Conservation (phyloP, 2,888 invertebrate species). For the Phengaris alcon region DNA sequence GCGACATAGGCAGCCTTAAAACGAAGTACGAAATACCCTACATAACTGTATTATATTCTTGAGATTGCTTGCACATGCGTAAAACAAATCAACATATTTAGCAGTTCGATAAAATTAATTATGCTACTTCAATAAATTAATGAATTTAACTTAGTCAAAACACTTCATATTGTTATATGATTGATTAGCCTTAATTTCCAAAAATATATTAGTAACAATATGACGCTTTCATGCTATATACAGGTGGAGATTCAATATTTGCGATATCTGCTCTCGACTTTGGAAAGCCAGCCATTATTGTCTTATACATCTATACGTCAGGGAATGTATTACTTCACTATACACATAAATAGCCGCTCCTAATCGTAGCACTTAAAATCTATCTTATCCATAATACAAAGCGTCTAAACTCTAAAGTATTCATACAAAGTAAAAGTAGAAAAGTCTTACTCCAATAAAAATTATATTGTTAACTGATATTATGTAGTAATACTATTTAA, state of each 20-base stretch:
- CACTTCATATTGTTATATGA: background rate
- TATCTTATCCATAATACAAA: constrained; percentile 2
- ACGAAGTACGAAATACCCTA: constrained; percentile 32
- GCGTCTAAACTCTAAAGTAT: background rate
- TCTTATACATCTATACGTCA: constrained; percentile 14
- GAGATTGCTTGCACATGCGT: constrained; percentile 37
- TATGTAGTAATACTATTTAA: constrained; percentile 16
- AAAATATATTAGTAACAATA: constrained; percentile 28
- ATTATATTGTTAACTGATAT: constrained; percentile 21
- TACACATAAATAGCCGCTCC: background rate
- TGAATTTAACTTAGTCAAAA: constrained; percentile 26
- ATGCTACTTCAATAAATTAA: constrained; percentile 24
- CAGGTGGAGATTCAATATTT: constrained; percentile 32
- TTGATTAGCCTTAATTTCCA: constrained; percentile 16
- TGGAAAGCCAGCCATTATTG: constrained; percentile 26
- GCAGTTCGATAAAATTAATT: background rate
- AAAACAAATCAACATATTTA: constrained; percentile 24
- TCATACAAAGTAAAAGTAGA: background rate
- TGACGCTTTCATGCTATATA: constrained; percentile 2
- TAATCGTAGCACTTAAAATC: constrained; percentile 5
- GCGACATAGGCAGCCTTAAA: constrained; percentile 16
- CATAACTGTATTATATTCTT: constrained; percentile 33
- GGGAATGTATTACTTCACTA: constrained; percentile 27
- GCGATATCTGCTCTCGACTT: constrained; percentile 31
- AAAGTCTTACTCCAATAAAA: constrained; percentile 20